Percentiles rank a stretch among this genome's conserved stretches.
These are phyloP conservation scores for Neuroterus valhalla DNA, from an alignment of 1,140 invertebrate genomes.

Conservation along the genomic window DNA sequence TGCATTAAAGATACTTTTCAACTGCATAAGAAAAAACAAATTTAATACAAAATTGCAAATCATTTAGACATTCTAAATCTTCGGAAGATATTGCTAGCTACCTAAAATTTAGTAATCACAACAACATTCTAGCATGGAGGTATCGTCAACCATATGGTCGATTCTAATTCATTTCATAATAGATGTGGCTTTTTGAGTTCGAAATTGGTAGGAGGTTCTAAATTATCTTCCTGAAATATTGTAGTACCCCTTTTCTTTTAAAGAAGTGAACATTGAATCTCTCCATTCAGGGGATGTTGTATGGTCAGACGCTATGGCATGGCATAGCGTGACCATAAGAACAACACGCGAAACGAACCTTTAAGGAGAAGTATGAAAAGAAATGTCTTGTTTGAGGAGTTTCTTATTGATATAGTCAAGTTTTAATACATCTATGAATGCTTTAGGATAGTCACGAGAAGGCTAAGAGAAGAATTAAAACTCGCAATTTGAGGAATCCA, in stretches of 20 bases:
- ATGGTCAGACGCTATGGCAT: not conserved
- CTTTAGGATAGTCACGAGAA: no score
- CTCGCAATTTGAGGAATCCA: no score
- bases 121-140: not conserved
- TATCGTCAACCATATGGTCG: not conserved
- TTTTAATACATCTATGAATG: no score
- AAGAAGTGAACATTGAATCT: slow-evolving; percentile 2
- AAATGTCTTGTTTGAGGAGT: no score
- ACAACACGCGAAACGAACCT: not conserved
- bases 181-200: not conserved
- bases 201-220: slow-evolving; percentile 4
- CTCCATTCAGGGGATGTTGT: not conserved
- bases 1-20: no score
- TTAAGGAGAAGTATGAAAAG: slow-evolving; percentile 5
- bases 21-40: no score
- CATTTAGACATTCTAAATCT: no score
- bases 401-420: no score
- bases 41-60: no score
- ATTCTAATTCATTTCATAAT: not conserved
- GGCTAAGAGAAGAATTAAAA: no score
- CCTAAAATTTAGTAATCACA: no score
- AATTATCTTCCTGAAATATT: not conserved
- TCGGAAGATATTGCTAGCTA: no score
- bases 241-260: not conserved
- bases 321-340: not conserved